Evolutionary conservation across 2,113 vertebrate genomes (phyloP).

Genomic region (Mastomys coucha): DNA sequence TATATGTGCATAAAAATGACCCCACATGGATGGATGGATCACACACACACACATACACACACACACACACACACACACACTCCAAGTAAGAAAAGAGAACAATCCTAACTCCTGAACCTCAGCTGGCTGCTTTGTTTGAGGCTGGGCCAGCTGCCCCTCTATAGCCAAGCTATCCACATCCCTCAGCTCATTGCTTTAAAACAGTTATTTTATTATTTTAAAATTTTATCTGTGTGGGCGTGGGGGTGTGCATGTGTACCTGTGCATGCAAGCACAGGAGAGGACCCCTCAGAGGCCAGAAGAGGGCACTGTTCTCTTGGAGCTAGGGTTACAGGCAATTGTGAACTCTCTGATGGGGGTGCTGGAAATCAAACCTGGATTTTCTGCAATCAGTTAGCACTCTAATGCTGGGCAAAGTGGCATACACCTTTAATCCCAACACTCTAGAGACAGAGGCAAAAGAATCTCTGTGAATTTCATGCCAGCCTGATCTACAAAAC

Average conservation of each 20-base stretch:
- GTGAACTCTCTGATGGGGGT: background rate
- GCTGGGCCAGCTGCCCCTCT: background rate
- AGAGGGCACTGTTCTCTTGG: background rate
- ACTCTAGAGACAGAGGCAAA: background rate
- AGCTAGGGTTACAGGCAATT: background rate
- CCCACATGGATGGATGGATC: background rate
- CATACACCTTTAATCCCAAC: background rate
- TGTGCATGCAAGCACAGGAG: too few relatives aligned
- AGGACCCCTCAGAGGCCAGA: background rate
- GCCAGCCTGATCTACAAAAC: background rate
- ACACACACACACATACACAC: background rate
- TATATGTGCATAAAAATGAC: background rate
- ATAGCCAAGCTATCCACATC: background rate
- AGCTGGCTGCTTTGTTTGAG: background rate
- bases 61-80: background rate
- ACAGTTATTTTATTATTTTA: background rate
- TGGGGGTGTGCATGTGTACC: background rate
- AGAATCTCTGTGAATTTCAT: background rate
- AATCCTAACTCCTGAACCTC: background rate
- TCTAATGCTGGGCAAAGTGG: background rate
- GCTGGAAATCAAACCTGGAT: background rate
- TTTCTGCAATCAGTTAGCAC: background rate
- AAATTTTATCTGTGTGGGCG: background rate
- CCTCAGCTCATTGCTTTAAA: background rate
- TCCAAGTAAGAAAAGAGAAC: background rate